Conservation (phyloP, 2,113 vertebrate genomes). For the Ictalurus punctatus region DNA sequence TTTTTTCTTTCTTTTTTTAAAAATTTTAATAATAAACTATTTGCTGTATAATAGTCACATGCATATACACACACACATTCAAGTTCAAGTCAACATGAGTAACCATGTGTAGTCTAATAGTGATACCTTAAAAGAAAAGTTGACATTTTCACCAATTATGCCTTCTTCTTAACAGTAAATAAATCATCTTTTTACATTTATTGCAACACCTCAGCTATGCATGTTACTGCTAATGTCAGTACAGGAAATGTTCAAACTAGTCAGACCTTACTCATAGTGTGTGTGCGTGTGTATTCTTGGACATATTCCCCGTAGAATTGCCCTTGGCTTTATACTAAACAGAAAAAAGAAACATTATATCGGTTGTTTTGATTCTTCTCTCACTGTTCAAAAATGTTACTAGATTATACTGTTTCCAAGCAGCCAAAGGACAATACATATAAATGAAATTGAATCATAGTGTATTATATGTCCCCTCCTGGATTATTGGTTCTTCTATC, state of each 20-base stretch:
- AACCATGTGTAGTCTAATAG: neutral
- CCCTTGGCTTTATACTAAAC: constrained; percentile 15
- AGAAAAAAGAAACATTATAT: constrained; percentile 15
- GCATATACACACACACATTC: neutral
- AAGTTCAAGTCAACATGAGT: neutral
- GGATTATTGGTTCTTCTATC: neutral
- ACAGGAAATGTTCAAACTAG: constrained; percentile 22
- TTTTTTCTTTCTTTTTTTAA: neutral
- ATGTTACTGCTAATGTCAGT: constrained; percentile 3
- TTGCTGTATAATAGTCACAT: neutral
- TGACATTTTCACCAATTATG: neutral
- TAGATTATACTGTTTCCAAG: neutral
- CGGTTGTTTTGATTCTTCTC: neutral
- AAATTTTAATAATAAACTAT: constrained; percentile 8
- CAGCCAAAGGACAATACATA: neutral
- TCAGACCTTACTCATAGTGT: constrained; percentile 24
- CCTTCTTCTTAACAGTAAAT: neutral
- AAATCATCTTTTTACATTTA: neutral
- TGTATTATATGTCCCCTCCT: neutral
- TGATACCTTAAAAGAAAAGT: neutral
- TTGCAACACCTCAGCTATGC: neutral
- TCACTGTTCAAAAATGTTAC: neutral
- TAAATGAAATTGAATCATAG: neutral
- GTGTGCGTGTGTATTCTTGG: constrained; percentile 1
- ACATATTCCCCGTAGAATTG: constrained; percentile 11